These are phyloP conservation scores for Ophthalmolycus amberensis DNA, from an alignment of 2,113 vertebrate genomes.

Conservation along the genomic window DNA sequence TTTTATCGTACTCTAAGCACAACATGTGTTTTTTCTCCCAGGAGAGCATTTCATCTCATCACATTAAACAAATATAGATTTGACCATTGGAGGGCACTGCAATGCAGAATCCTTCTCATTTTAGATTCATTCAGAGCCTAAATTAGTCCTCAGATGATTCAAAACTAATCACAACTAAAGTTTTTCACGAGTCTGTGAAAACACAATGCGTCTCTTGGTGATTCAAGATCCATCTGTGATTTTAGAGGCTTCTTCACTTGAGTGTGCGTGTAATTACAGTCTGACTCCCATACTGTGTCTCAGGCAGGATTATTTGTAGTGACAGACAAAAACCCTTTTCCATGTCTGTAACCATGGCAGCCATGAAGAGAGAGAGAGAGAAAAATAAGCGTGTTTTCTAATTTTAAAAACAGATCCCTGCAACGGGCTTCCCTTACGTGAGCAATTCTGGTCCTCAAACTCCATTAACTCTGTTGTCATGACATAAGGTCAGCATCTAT, in stretches of 20 bases:
- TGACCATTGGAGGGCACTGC: constrained; percentile 72
- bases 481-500: constrained; percentile 49
- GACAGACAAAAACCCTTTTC: constrained; percentile 35
- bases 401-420: constrained; percentile 7
- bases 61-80: constrained; percentile 22
- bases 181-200: background rate
- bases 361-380: constrained; percentile 3
- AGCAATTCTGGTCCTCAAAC: background rate
- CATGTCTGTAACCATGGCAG: constrained; percentile 73
- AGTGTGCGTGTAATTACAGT: background rate
- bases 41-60: constrained; percentile 29
- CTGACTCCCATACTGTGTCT: constrained; percentile 16
- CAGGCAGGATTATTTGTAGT: constrained; percentile 15
- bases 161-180: background rate
- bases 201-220: background rate
- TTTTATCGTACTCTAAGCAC: background rate
- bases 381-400: constrained; percentile 32
- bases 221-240: constrained; percentile 4
- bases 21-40: constrained; percentile 12
- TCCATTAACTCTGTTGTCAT: constrained; percentile 46
- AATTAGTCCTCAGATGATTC: constrained; percentile 2
- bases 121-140: background rate
- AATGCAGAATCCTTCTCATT: constrained; percentile 54
- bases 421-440: background rate
- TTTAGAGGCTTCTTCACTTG: background rate